A percentile compares a stretch with the other conserved stretches of the same genome.
phyloP scores from a whole-genome alignment of 2,797 vertebrate genomes.

The Masticophis lateralis region DNA sequence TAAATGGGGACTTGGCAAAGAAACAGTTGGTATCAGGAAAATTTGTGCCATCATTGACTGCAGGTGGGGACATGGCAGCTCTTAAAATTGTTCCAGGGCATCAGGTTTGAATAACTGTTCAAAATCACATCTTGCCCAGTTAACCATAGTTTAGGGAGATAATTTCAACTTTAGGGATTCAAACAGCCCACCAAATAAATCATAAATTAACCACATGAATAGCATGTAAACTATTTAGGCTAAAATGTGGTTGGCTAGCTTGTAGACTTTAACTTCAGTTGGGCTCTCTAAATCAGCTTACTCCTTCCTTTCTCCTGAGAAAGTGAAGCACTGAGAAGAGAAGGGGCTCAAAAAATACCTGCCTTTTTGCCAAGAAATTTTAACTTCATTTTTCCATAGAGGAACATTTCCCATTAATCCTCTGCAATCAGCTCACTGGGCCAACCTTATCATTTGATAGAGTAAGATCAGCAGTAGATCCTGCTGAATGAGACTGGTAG shows the following conservation, averaged over 20 bases:
- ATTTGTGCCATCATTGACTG: not conserved
- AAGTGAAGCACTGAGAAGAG: not conserved
- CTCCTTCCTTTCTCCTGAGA: not conserved
- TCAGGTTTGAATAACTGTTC: not conserved
- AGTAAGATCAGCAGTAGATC: not conserved
- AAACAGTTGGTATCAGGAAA: not conserved
- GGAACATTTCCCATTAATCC: not conserved
- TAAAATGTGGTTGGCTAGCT: not conserved
- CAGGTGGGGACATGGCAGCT: not conserved
- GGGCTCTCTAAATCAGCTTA: not conserved
- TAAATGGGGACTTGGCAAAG: not conserved
- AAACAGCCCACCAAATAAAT: not conserved
- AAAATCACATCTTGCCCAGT: not conserved
- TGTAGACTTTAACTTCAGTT: not conserved
- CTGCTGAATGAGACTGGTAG: not conserved
- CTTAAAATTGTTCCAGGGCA: not conserved
- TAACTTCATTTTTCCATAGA: not conserved
- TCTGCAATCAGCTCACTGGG: not conserved
- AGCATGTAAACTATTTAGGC: not conserved
- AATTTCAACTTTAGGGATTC: not conserved
- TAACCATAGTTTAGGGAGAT: not conserved
- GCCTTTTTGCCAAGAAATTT: not conserved
- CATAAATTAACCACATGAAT: not conserved
- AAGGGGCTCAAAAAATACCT: not conserved
- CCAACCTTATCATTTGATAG: not conserved